Evolutionary conservation across 2,888 invertebrate genomes (phyloP), one percentile per base, ranked within the genome.

Genomic region (Lucinisca nassula): DNA sequence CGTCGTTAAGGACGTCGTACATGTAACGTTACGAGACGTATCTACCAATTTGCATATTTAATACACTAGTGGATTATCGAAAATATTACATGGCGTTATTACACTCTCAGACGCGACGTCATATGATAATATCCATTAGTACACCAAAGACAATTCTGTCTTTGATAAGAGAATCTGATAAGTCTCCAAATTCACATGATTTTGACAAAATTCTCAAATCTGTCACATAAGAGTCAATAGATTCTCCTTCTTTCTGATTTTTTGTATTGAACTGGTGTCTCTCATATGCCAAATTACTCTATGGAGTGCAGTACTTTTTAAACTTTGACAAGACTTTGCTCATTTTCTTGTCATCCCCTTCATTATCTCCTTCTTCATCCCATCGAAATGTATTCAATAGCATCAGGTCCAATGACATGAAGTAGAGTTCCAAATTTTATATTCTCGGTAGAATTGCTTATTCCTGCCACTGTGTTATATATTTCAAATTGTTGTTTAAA

Each of bases 141-240:
- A 88, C 67, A 17, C 87, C 88, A 83, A 79, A 79, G 49, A 89
- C 81, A 32, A 87, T 79, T 58, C 84, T 40, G 51, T 89, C 84
- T 55, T 79, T 72, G 8, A 84, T 79, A n/a, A 85, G 58, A 3
- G 77, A 76, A 58, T 86, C 88, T 35, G 30, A 30, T 14, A 88
- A 72, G 21, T 84, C 77, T 49, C 85, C 82, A 73, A 84, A 88
- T 75, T 88, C 90, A 86, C 87, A 89, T 27, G 67, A n/a, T n/a
- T n/a, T n/a, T n/a, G n/a, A n/a, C n/a, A n/a, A n/a, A n/a, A n/a
- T n/a, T n/a, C n/a, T n/a, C n/a, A n/a, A n/a, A n/a, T n/a, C n/a
- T n/a, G n/a, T n/a, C n/a, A n/a, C n/a, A n/a, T n/a, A n/a, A n/a
- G 30, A 86, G 61, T 30, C 85, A 58, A 90, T 76, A 2, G 78